These are phyloP conservation scores for Ptilonorhynchus violaceus DNA, from an alignment of 2,113 vertebrate genomes.

Conservation along the genomic window DNA sequence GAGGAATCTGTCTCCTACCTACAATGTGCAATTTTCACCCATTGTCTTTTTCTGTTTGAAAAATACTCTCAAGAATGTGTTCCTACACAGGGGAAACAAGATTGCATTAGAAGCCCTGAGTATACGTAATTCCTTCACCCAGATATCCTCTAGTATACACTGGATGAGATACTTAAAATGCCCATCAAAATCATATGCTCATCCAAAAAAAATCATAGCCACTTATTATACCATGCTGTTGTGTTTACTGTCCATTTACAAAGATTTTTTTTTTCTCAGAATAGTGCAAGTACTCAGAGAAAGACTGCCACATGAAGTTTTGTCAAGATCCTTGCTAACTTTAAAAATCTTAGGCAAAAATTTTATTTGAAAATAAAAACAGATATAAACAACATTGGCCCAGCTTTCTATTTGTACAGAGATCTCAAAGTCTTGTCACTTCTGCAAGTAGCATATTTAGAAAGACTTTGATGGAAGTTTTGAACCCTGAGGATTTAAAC, in stretches of 20 bases:
- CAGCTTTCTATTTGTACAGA: not conserved
- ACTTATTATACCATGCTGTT: not conserved
- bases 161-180: not conserved
- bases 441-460: not conserved
- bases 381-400: not conserved
- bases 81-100: not conserved
- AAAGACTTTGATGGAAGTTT: not conserved
- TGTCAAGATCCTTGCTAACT: not conserved
- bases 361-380: not conserved
- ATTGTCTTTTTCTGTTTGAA: not conserved
- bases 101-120: not conserved
- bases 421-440: not conserved
- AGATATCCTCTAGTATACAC: not conserved
- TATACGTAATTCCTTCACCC: not conserved
- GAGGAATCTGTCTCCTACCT: not conserved
- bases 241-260: not conserved
- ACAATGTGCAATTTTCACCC: not conserved
- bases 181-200: not conserved
- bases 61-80: not conserved
- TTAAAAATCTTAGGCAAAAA: not conserved
- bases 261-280: not conserved
- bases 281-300: not conserved
- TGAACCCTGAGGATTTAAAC: not conserved
- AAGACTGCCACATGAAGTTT: not conserved
- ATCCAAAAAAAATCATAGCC: not conserved